Evolutionary conservation across 2,797 vertebrate genomes (phyloP), one percentile per base, ranked within the genome.

Genomic region (Onychomys arenicola): DNA sequence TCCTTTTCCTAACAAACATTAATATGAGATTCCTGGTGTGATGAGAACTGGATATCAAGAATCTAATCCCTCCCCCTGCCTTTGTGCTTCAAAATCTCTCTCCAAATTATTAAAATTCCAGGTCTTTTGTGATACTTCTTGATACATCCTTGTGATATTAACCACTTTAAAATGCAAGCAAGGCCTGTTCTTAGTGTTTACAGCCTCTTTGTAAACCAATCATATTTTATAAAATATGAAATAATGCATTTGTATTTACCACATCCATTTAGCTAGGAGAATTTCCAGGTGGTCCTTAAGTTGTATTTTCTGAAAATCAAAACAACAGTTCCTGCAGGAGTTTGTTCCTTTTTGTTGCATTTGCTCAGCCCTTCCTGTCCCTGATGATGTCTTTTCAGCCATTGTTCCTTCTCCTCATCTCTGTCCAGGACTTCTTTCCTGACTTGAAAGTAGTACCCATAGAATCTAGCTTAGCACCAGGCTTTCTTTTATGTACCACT

Each of bases 1-100:
- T 98, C 97, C 96, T 97, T 98, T 96, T 96, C 95, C 98, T 97
- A 97, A 97, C 97, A 98, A 97, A 98, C 96, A 97, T 97, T 97
- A 97, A 98, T 97, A 97, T 97, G 96, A 98, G 90, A 97, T 92
- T 98, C 92, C 96, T 97, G 92, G 94, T 97, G 89, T 96, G 96
- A 96, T 95, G 96, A 98, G 96, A 97, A 96, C 97, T 95, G 93
- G 96, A 96, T 97, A 96, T 97, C 95, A 95, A 96, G 96, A 96
- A 96, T 97, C 95, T 98, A 98, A 98, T 97, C 97, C 97, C 91
- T 96, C 81, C 95, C 52, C 95, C 90, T 93, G 95, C 92, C 96
- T 96, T 96, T 86, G 61, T 96, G 89, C 94, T 94, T 93, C 89
- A 96, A 94, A 95, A 96, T 63, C 96, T 90, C 73, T 97, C 94